Evolutionary conservation across 2,797 vertebrate genomes (phyloP).

Genomic region (Caiman crocodilus): DNA sequence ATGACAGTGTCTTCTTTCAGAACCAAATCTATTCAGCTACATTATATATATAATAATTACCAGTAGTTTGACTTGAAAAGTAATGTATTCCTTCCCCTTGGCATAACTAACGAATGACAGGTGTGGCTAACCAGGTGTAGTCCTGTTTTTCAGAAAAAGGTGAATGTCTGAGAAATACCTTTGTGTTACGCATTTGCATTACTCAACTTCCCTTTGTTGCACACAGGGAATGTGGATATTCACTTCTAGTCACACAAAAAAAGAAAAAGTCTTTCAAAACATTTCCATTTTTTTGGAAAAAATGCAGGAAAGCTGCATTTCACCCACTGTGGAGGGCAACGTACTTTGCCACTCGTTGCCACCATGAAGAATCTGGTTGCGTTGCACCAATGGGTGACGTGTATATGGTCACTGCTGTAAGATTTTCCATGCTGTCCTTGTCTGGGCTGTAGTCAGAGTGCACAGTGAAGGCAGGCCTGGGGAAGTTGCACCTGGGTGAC

Average conservation of each 20-base stretch:
- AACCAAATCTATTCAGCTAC: neutral
- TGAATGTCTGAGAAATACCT: neutral
- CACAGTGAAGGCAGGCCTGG: neutral
- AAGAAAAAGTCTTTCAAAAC: neutral
- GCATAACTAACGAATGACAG: neutral
- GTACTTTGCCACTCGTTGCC: neutral
- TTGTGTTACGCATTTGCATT: neutral
- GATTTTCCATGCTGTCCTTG: neutral
- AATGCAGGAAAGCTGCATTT: neutral
- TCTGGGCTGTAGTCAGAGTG: neutral
- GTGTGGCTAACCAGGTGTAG: neutral
- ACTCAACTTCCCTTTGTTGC: neutral
- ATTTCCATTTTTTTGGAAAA: neutral
- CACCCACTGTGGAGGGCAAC: neutral
- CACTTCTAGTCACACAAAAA: neutral
- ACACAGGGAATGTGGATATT: neutral
- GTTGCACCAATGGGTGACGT: neutral
- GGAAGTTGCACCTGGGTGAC: neutral
- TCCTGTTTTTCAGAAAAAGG: neutral
- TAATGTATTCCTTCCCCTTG: neutral
- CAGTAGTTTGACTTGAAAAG: neutral
- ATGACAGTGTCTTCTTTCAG: slow-evolving; percentile 16
- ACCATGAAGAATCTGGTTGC: neutral
- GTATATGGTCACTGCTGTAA: neutral
- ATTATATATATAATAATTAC: slow-evolving; percentile 9